Evolutionary conservation across 2,113 vertebrate genomes (phyloP).

Genomic region (Alligator mississippiensis): DNA sequence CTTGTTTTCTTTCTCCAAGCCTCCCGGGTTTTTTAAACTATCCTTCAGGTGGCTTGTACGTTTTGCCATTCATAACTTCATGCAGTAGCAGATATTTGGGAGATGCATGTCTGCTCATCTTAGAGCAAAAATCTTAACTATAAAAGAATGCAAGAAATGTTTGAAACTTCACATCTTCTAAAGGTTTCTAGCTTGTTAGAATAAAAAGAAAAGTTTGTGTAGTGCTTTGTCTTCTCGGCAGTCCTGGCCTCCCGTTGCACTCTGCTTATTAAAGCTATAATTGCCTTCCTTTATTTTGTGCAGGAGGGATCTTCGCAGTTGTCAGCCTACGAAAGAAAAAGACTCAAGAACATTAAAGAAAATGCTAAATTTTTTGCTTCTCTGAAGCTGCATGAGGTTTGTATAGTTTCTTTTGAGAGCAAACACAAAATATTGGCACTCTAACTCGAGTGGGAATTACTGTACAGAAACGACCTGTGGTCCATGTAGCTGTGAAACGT

Average conservation of each 20-base stretch:
- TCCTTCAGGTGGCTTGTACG: background rate
- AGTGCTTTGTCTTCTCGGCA: background rate
- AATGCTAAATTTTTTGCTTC: slow-evolving; percentile 83
- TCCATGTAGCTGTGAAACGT: background rate
- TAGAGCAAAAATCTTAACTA: background rate
- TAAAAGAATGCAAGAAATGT: background rate
- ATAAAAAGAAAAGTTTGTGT: background rate
- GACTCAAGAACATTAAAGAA: slow-evolving; percentile 82
- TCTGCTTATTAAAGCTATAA: background rate
- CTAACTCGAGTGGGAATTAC: background rate
- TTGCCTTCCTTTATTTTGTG: background rate
- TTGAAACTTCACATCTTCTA: background rate
- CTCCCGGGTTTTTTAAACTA: background rate
- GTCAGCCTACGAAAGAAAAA: slow-evolving; percentile 79
- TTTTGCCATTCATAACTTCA: background rate
- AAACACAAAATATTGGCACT: background rate
- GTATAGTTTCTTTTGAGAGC: background rate
- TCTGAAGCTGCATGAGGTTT: slow-evolving; percentile 79
- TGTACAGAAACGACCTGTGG: background rate
- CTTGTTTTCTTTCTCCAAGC: background rate
- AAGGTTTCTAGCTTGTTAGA: background rate
- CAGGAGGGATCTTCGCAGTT: slow-evolving; percentile 64
- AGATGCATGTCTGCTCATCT: background rate
- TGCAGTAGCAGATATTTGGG: background rate
- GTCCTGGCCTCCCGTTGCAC: fast-evolving